A percentile compares a stretch with the other conserved stretches of the same genome.
phyloP scores from a whole-genome alignment of 2,888 invertebrate species.

The Drepanosiphum platanoidis region DNA sequence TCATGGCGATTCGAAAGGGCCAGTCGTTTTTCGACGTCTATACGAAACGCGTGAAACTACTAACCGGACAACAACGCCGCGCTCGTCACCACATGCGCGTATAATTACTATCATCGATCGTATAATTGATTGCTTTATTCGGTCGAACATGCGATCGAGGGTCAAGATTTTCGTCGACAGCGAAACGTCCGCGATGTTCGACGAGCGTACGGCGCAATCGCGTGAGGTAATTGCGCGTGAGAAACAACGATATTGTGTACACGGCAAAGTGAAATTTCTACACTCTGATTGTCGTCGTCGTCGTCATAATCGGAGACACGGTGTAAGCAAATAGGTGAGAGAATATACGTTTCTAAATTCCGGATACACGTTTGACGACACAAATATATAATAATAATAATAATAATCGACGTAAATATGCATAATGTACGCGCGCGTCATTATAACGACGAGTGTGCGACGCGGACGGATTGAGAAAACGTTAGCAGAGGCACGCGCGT shows the following conservation, averaged over 20 bases:
- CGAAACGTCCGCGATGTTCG: too few species aligned
- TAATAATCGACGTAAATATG: too few species aligned
- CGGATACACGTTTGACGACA: constrained; percentile 26
- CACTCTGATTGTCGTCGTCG: constrained; percentile 21
- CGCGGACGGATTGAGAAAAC: neutral
- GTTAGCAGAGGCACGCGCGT: neutral
- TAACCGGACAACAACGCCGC: too few species aligned
- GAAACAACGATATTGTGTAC: neutral
- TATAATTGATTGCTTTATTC: too few species aligned
- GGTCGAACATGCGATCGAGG: too few species aligned
- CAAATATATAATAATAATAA: neutral
- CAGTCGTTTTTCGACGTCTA: too few species aligned
- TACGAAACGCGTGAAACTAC: too few species aligned
- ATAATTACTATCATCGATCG: too few species aligned
- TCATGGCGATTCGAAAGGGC: too few species aligned
- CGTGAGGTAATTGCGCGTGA: constrained; percentile 24
- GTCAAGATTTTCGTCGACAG: too few species aligned
- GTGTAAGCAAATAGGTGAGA: constrained; percentile 47
- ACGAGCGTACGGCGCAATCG: neutral
- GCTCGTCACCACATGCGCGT: too few species aligned
- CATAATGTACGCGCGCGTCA: neutral
- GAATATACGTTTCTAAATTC: constrained; percentile 35
- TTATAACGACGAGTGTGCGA: neutral
- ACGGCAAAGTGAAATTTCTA: constrained; percentile 41
- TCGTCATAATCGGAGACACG: constrained; percentile 16